Conservation (phyloP, 2,888 invertebrate genomes). For the Parasteatoda lunata region DNA sequence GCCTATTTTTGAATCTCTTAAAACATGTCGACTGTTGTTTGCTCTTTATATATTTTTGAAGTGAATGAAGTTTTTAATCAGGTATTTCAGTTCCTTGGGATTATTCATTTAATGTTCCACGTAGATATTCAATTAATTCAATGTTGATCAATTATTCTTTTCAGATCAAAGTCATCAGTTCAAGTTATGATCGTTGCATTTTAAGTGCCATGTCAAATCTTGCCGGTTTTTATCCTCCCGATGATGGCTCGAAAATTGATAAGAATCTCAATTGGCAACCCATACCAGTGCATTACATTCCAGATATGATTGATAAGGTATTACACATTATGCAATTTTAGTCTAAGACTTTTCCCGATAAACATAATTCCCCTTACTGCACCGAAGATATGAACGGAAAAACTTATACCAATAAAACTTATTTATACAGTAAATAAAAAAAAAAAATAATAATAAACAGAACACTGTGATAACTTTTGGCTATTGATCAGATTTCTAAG, state of each 20-base stretch:
- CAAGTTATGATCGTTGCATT: neutral
- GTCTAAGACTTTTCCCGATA: neutral
- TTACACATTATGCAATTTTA: neutral
- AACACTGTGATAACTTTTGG: no score
- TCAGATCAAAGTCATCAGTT: slow-evolving; percentile 16
- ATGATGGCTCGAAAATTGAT: neutral
- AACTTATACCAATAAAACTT: no score
- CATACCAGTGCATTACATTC: slow-evolving; percentile 1
- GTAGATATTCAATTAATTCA: neutral
- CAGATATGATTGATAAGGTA: neutral
- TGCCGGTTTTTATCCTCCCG: slow-evolving; percentile 12
- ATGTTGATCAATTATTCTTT: neutral
- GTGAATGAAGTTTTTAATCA: no score
- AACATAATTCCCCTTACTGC: no score
- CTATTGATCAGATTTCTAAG: no score
- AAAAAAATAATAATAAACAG: no score
- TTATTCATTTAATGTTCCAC: neutral
- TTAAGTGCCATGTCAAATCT: slow-evolving; percentile 3
- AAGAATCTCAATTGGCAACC: slow-evolving; percentile 8
- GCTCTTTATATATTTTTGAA: no score
- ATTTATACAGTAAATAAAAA: no score
- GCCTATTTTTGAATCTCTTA: no score
- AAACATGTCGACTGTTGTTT: no score
- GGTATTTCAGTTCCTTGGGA: neutral
- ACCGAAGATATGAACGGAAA: no score